Evolutionary conservation across 2,113 vertebrate species (phyloP).

Genomic region (Nanorana parkeri): DNA sequence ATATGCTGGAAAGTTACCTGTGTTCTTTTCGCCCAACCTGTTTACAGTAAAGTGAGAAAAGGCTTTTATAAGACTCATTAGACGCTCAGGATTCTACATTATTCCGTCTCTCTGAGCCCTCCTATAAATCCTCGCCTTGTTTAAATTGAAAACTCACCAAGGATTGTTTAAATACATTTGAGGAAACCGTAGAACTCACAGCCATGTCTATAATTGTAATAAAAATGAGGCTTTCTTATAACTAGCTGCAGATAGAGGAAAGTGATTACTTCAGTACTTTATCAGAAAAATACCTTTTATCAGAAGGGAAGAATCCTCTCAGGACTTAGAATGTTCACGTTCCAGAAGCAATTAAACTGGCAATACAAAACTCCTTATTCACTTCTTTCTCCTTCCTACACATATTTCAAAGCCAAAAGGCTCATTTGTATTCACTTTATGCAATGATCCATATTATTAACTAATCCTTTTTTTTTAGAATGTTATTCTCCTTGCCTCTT

Average conservation of each 20-base stretch:
- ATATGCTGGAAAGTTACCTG: too few relatives aligned
- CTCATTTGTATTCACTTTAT: constrained; percentile 6
- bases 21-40: too few relatives aligned
- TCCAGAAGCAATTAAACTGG: constrained; percentile 47
- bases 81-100: background rate
- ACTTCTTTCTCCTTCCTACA: constrained; percentile 17
- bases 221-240: constrained; percentile 29
- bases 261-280: background rate
- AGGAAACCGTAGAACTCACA: constrained; percentile 23
- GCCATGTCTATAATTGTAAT: constrained; percentile 29
- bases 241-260: constrained; percentile 13
- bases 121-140: background rate
- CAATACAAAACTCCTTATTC: background rate
- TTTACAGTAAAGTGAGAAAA: too few relatives aligned
- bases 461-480: constrained; percentile 1
- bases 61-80: background rate
- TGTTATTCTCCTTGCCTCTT: background rate
- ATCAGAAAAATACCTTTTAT: constrained; percentile 42
- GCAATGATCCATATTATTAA: background rate
- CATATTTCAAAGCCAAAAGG: constrained; percentile 6
- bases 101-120: too few relatives aligned
- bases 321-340: constrained; percentile 24
- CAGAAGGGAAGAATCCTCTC: constrained; percentile 11
- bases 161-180: constrained; percentile 16
- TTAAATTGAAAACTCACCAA: constrained; percentile 8